Conservation (phyloP, 2,888 invertebrate species). For the Branchellion lobata region DNA sequence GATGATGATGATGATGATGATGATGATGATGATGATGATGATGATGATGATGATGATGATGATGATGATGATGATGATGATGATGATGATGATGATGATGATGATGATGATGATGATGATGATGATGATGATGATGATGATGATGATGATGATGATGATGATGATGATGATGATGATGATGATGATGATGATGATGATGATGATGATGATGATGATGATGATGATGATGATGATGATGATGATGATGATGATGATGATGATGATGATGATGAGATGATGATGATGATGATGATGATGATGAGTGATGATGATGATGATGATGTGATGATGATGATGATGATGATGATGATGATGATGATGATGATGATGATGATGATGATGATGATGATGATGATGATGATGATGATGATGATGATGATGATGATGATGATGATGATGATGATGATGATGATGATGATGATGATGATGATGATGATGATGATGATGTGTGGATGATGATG, state of each 20-base stretch:
- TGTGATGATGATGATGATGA: not conserved
- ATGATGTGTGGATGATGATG: constrained; percentile 4
- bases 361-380: not conserved
- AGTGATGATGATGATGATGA: constrained; percentile 8
- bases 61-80: constrained; percentile 12
- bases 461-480: not conserved
- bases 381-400: constrained; percentile 10
- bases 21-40: not conserved
- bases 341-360: constrained; percentile 11
- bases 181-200: not conserved
- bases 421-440: not conserved
- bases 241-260: constrained; percentile 11
- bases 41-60: not conserved
- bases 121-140: not conserved
- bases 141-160: constrained; percentile 14
- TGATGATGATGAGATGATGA: not conserved
- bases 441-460: constrained; percentile 17
- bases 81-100: not conserved
- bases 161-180: constrained; percentile 6
- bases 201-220: constrained; percentile 13
- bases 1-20: constrained; percentile 11
- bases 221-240: not conserved
- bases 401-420: constrained; percentile 2
- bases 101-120: constrained; percentile 13
- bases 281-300: constrained; percentile 7